A percentile compares a stretch with the other conserved stretches of the same genome.
phyloP scores from a whole-genome alignment of 92 coral and sea anemone genomes.

The Actinostola sp. region DNA sequence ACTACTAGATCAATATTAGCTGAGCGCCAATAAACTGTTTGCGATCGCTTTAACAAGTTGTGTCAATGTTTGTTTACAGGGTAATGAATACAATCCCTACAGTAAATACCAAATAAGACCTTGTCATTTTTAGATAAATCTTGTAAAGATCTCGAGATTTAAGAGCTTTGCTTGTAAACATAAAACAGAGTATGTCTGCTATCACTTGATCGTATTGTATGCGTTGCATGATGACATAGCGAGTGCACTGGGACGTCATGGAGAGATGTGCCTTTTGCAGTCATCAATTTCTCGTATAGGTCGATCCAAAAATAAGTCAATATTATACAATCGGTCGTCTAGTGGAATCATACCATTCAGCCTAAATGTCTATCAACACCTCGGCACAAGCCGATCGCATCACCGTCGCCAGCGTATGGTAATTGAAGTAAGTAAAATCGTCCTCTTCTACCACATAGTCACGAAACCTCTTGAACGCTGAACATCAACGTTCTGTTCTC shows the following conservation, averaged over 20 bases:
- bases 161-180: not conserved
- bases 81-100: slow-evolving; percentile 53
- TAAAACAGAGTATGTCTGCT: not conserved
- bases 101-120: slow-evolving; percentile 42
- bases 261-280: slow-evolving; percentile 14
- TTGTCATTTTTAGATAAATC: slow-evolving; percentile 9
- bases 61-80: slow-evolving; percentile 76
- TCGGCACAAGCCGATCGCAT: slow-evolving; percentile 16
- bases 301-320: not conserved
- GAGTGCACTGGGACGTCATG: not conserved
- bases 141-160: slow-evolving; percentile 23
- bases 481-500: not conserved
- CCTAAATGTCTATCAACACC: slow-evolving; percentile 28
- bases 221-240: not conserved
- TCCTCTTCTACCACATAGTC: slow-evolving; percentile 10
- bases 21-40: slow-evolving; percentile 61
- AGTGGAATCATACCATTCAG: not conserved
- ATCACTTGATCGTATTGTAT: slow-evolving; percentile 2
- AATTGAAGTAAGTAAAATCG: slow-evolving; percentile 12
- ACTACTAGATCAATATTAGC: slow-evolving; percentile 81
- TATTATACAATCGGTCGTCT: not conserved
- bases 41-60: slow-evolving; percentile 40
- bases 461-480: slow-evolving; percentile 27
- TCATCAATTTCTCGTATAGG: not conserved
- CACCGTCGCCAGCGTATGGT: slow-evolving; percentile 27